Evolutionary conservation across 64 coral and sea anemone species (phyloP), one percentile per base, ranked within the genome.

Genomic region (Trachythela sp.): DNA sequence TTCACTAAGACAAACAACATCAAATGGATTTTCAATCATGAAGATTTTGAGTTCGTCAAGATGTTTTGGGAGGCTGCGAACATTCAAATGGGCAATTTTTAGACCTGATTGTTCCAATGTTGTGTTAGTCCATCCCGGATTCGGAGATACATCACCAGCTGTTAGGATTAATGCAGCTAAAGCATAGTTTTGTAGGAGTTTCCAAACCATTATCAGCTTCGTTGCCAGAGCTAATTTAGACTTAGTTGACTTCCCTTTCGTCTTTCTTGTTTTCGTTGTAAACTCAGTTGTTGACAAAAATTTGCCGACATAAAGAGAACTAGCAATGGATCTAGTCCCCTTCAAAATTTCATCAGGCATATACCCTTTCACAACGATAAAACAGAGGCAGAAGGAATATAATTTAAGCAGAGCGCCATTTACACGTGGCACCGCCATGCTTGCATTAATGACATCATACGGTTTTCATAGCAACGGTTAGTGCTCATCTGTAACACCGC

Each of bases 31-130:
- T 34, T 85, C 83, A 27, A 40, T 6, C 83, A 85, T 85, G 38
- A 85, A 41, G 38, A 85, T 85, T 34, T 39, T 9, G 42, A 85
- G 42, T 30, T 85, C 83, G 20, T 85, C 83, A 5, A 85, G 42
- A 39, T 85, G 83, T 85, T 4, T 39, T n/a, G 39, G 29, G 38
- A 43, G 39, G 20, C 83, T 85, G 13, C 83, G 17, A 10, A 85
- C 24, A 22, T 85, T 85, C 17, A 85, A 30, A 41, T 85, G 83
- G 83, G 7, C 83, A 85, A 85, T 85, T 85, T 85, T 85, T 7
- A 85, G 83, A 9, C 83, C 83, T 6, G 83, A 39, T 20, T 85
- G 6, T 34, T 85, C 42, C 29, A 85, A n/a, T 40, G 39, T 39
- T 30, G 35, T 34, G 38, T 85, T 34, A 30, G 38, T 85, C 83